These are phyloP conservation scores for Nomada goodeniana DNA, from an alignment of 2,888 invertebrate species.

Conservation along the genomic window DNA sequence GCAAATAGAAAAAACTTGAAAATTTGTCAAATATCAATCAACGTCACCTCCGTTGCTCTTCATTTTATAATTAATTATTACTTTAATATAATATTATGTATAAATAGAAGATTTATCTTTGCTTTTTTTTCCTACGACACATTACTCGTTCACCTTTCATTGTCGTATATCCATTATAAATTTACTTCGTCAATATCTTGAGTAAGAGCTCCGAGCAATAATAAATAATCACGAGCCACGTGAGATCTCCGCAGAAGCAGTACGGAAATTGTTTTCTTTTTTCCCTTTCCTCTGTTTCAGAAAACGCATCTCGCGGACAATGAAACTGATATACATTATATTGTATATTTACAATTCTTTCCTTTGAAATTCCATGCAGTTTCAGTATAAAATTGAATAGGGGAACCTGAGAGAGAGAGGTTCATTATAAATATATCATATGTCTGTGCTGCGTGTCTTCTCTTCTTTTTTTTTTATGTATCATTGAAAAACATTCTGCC, in stretches of 20 bases:
- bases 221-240: constrained; percentile 72
- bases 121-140: constrained; percentile 28
- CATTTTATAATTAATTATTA: constrained; percentile 45
- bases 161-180: constrained; percentile 65
- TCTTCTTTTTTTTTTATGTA: constrained; percentile 15
- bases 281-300: constrained; percentile 8
- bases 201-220: constrained; percentile 66
- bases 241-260: constrained; percentile 57
- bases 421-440: constrained; percentile 32
- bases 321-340: neutral
- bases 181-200: constrained; percentile 65
- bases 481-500: constrained; percentile 67
- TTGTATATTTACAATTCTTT: constrained; percentile 57
- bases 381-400: constrained; percentile 54
- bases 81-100: constrained; percentile 73
- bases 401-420: constrained; percentile 59
- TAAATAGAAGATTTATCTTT: constrained; percentile 75
- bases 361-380: constrained; percentile 30
- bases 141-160: neutral
- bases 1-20: constrained; percentile 74
- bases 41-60: constrained; percentile 34
- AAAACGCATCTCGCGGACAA: neutral
- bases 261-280: neutral
- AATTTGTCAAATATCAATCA: constrained; percentile 66
- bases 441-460: neutral